phyloP scores from a whole-genome alignment of 1,140 invertebrate species.

The Neodiprion pinetum region DNA sequence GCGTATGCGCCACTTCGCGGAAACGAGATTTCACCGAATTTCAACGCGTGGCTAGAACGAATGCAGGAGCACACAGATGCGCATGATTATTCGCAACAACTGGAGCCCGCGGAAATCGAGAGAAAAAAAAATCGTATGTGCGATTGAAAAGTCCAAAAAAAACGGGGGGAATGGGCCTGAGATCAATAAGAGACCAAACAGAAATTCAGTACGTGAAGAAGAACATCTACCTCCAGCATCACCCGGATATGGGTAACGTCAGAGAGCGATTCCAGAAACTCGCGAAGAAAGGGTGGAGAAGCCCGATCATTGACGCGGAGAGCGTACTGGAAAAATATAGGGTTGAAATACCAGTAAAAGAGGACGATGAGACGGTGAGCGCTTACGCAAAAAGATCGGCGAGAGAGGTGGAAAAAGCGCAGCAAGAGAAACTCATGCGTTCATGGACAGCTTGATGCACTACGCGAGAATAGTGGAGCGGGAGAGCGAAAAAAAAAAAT shows the following conservation, averaged over 20 bases:
- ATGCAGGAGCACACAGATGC: neutral
- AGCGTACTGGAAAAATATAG: slow-evolving; percentile 9
- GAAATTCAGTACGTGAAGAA: neutral
- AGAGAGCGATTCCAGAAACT: slow-evolving; percentile 19
- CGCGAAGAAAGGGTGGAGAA: slow-evolving; percentile 27
- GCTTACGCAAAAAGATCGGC: too few relatives aligned
- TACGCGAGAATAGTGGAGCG: too few relatives aligned
- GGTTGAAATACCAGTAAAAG: neutral
- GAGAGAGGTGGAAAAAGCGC: too few relatives aligned
- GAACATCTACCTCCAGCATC: neutral
- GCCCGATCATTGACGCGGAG: slow-evolving; percentile 25
- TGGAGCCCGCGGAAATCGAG: neutral
- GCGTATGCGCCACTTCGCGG: neutral
- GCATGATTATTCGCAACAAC: neutral
- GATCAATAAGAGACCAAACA: neutral
- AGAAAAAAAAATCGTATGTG: neutral
- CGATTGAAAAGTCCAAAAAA: neutral
- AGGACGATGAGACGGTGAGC: neutral
- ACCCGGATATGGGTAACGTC: slow-evolving; percentile 14
- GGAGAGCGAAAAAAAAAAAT: too few relatives aligned
- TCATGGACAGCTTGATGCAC: too few relatives aligned
- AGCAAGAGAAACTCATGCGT: too few relatives aligned
- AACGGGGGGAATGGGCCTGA: slow-evolving; percentile 12
- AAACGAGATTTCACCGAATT: slow-evolving; percentile 6
- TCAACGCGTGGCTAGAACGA: slow-evolving; percentile 3